Base-by-base conservation (phyloP, 2,113 vertebrate species). In the Cryptomyrus ogoouensis region DNA sequence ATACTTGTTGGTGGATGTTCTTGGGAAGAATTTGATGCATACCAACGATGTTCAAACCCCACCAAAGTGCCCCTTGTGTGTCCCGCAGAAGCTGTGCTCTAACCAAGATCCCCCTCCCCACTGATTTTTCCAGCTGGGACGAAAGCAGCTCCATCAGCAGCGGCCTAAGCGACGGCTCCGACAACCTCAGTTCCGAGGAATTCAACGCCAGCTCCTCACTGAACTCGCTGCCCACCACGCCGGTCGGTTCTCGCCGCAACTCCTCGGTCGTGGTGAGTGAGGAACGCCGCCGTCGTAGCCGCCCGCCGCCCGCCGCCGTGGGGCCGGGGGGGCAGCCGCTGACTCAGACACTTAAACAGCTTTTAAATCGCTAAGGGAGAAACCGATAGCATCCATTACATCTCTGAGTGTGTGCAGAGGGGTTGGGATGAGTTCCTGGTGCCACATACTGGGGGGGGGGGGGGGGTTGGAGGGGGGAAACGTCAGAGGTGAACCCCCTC, bases 71-170 rank as follows among this genome's bases (percentile, higher is more conserved):
- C 24, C 44, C 21, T 19, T 46, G 4, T 47, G 44, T 83, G 21
- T 47, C 42, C 17, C 21, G 6, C 74, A 77, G 13, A n/a, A 19
- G 83, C 19, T 47, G 83, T 10, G 24, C 24, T 47, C 77, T 62
- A 50, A 85, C 89, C 88, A 2, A 58, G 90, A 5, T 84, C 52
- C 10, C 21, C 91, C 27, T 83, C 87, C 88, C 6, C 86, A 89
- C 49, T 93, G n/a, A 93, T 35, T 91, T 77, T 84, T 89, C 88
- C 96, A 99, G 98, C 87, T 99, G 98, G 98, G 98, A 99, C 90
- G 98, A 99, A 91, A 99, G 98, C 96, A 99, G 98, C 93, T 99
- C 98, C 92, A 98, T 99, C 94, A 99, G 98, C 96, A 99, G 98
- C 0, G 98, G 98, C 44, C 97, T 99, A 94, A 99, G 98, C 2